Conservation (phyloP, 2,888 invertebrate species). For the Blera fallax region DNA sequence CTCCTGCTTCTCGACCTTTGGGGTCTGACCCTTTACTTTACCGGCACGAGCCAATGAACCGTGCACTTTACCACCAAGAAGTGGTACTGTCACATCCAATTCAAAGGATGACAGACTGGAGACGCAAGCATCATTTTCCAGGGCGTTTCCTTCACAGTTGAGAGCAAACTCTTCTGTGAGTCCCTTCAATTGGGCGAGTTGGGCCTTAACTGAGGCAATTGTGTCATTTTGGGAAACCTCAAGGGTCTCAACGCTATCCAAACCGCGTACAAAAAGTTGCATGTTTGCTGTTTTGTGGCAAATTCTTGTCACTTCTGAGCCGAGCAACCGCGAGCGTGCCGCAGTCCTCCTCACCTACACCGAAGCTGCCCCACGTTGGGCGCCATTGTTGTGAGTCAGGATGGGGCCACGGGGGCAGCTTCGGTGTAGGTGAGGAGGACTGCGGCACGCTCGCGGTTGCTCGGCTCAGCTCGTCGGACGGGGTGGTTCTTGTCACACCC, state of each 20-base stretch:
- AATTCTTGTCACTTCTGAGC: too few relatives aligned
- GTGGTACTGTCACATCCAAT: slow-evolving; percentile 90
- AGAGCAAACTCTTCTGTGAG: slow-evolving; percentile 85
- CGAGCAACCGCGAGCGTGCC: too few relatives aligned
- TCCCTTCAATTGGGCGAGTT: slow-evolving; percentile 79
- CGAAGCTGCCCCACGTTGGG: too few relatives aligned
- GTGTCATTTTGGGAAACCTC: slow-evolving; percentile 80
- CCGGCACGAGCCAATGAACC: slow-evolving; percentile 99
- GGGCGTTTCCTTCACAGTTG: slow-evolving; percentile 87
- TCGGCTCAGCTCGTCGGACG: too few relatives aligned
- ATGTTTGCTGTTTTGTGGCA: slow-evolving; percentile 78
- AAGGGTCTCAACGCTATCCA: slow-evolving; percentile 79
- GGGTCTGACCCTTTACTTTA: slow-evolving; percentile 99
- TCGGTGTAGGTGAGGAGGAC: too few relatives aligned
- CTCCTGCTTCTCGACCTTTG: slow-evolving; percentile 99
- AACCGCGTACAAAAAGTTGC: too few relatives aligned
- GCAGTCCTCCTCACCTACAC: too few relatives aligned
- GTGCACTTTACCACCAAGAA: slow-evolving; percentile 99
- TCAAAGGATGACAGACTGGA: slow-evolving; percentile 86
- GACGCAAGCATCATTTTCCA: slow-evolving; percentile 85
- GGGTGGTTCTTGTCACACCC: too few relatives aligned
- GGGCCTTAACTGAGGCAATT: slow-evolving; percentile 80
- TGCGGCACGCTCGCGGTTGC: too few relatives aligned
- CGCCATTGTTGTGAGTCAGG: too few relatives aligned
- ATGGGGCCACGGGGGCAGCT: too few relatives aligned